Percentiles rank a stretch among this genome's conserved stretches.
Evolutionary conservation across 2,888 invertebrate genomes (phyloP).

Genomic region (Drosophila multiciliata): DNA sequence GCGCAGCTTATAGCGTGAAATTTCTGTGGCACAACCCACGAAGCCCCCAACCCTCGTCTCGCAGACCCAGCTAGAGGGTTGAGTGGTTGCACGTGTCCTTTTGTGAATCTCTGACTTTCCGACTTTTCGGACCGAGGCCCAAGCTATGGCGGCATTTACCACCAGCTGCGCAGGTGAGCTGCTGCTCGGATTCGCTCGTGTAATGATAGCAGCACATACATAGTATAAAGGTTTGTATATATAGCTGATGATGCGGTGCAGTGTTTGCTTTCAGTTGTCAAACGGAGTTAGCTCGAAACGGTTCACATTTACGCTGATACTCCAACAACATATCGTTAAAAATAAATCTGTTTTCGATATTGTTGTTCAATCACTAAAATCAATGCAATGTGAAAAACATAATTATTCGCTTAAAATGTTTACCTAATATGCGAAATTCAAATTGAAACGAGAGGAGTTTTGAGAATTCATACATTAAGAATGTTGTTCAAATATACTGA

Average conservation of each 20-base stretch:
- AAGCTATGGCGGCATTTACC: constrained; percentile 63
- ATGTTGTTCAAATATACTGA: no score
- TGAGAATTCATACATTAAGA: background rate
- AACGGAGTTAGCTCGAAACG: constrained; percentile 49
- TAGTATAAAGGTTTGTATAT: background rate
- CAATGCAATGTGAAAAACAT: background rate
- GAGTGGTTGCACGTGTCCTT: constrained; percentile 78
- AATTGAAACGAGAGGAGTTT: background rate
- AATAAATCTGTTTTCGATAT: background rate
- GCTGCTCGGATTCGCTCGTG: constrained; percentile 18
- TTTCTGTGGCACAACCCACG: constrained; percentile 47
- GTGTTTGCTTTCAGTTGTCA: constrained; percentile 64
- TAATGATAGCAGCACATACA: background rate
- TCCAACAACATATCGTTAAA: constrained; percentile 1
- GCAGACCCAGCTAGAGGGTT: constrained; percentile 33
- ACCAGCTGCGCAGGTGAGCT: constrained; percentile 80
- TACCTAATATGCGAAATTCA: background rate
- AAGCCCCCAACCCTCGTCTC: constrained; percentile 1
- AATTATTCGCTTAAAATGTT: background rate
- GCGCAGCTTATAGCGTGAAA: constrained; percentile 74
- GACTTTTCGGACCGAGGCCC: constrained; percentile 23
- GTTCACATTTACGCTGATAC: constrained; percentile 35
- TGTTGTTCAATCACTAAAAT: background rate
- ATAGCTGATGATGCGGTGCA: constrained; percentile 22
- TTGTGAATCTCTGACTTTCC: constrained; percentile 52